phyloP scores from a whole-genome alignment of 2,888 invertebrate species.

The Microctonus aethiopoides region DNA sequence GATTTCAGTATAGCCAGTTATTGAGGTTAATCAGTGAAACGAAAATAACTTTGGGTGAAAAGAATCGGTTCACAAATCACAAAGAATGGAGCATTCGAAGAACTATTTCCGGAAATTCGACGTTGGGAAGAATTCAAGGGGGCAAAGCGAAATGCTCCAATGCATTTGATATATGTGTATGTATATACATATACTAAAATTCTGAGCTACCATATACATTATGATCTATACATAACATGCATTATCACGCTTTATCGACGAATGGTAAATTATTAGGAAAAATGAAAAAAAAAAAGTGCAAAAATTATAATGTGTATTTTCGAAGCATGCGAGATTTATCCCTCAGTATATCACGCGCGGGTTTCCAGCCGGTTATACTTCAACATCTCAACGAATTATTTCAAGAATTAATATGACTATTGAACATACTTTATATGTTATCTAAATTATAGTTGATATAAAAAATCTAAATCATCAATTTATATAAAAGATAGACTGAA shows the following conservation, averaged over 20 bases:
- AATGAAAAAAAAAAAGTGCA: not conserved
- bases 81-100: not conserved
- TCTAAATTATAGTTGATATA: not conserved
- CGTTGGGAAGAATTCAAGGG: not conserved
- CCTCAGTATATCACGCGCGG: not conserved
- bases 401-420: not conserved
- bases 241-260: not conserved
- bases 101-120: conserved; percentile 2
- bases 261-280: not conserved
- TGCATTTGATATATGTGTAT: not conserved
- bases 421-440: not conserved
- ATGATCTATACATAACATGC: not conserved
- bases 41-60: not conserved
- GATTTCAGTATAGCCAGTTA: not conserved
- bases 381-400: not conserved
- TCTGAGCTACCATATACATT: not conserved
- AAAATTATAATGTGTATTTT: not conserved
- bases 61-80: not conserved
- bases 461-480: no score
- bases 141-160: not conserved
- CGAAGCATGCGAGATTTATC: not conserved
- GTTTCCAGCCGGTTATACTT: not conserved
- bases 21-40: not conserved
- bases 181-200: no score
- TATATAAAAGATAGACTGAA: no score